phyloP scores from a whole-genome alignment of 2,113 vertebrate species.

The Chlorodrepanis virens region DNA sequence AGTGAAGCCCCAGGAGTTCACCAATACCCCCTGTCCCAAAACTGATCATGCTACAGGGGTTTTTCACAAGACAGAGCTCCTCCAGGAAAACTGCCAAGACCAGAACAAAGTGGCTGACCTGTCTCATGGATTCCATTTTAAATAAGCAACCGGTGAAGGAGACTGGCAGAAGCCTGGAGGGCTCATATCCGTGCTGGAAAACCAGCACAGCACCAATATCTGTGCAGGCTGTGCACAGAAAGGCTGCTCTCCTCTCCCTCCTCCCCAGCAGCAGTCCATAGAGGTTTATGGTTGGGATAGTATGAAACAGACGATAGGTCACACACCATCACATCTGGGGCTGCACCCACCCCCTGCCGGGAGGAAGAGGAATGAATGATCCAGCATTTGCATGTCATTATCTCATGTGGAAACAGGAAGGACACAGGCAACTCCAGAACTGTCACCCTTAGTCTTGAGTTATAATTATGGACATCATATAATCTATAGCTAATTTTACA shows the following conservation, averaged over 20 bases:
- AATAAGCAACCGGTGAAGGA: background rate
- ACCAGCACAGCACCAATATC: rapidly evolving
- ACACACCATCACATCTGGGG: background rate
- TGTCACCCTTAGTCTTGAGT: background rate
- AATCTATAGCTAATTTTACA: background rate
- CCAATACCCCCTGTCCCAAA: background rate
- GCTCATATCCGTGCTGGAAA: rapidly evolving
- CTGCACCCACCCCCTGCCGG: background rate
- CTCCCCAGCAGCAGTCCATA: background rate
- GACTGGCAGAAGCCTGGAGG: background rate
- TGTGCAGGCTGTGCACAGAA: rapidly evolving
- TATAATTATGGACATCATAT: background rate
- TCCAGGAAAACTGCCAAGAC: background rate
- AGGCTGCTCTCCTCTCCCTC: background rate
- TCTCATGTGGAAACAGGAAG: background rate
- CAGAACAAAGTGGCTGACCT: background rate
- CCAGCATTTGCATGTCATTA: background rate
- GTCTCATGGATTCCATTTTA: background rate
- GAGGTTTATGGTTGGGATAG: background rate
- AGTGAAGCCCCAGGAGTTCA: background rate
- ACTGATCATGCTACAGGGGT: background rate
- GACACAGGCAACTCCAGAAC: background rate
- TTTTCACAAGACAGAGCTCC: background rate
- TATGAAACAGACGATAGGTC: background rate
- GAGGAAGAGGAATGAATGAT: background rate